phyloP scores from a whole-genome alignment of 2,888 invertebrate genomes.

The Allygus modestus region DNA sequence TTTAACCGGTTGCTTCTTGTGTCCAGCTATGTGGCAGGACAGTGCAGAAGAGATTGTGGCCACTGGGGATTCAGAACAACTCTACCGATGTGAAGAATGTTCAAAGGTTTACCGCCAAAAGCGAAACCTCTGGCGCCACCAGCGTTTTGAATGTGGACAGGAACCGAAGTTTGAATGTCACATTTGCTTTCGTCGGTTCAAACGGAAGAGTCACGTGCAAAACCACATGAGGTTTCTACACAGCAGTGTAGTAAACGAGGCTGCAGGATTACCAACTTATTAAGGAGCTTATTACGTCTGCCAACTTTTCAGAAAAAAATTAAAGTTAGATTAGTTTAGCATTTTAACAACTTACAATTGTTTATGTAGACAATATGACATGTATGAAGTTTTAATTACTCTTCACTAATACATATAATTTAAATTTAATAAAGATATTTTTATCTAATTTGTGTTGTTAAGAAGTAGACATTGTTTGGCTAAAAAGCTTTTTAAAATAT shows the following conservation, averaged over 20 bases:
- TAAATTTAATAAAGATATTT: no score
- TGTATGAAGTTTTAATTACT: no score
- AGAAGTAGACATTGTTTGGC: no score
- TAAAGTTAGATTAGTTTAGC: no score
- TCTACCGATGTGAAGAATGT: slow-evolving; percentile 61
- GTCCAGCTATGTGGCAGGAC: not conserved
- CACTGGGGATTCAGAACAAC: not conserved
- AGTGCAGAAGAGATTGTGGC: not conserved
- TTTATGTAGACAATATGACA: no score
- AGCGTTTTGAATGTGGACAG: slow-evolving; percentile 74
- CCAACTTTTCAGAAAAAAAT: not conserved
- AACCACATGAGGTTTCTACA: slow-evolving; percentile 46
- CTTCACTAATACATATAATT: no score
- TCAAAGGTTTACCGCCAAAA: slow-evolving; percentile 64
- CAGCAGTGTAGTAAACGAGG: not conserved
- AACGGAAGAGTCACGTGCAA: slow-evolving; percentile 56
- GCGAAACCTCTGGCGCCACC: slow-evolving; percentile 69
- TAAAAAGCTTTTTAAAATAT: no score
- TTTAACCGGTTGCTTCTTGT: not conserved
- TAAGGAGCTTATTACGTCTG: no score
- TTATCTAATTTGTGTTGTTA: no score
- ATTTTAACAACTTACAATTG: no score
- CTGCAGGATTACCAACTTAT: slow-evolving; percentile 23
- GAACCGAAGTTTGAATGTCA: slow-evolving; percentile 73
- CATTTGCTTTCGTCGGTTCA: slow-evolving; percentile 70